Conservation (phyloP, 2,888 invertebrate genomes). For the Lampropteryx suffumata region DNA sequence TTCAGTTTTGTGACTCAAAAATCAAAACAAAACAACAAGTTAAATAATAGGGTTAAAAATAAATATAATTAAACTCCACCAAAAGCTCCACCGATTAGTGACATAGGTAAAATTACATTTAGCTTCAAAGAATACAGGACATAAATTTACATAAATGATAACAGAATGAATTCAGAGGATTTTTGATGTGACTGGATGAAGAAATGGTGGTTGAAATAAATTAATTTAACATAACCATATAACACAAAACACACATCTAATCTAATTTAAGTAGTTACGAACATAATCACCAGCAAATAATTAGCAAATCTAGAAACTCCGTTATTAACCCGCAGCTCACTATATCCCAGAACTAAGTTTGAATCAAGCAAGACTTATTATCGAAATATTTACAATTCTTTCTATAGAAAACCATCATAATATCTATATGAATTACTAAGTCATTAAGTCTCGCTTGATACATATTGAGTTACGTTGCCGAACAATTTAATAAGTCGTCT, state of each 20-base stretch:
- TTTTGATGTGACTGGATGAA: slow-evolving; percentile 14
- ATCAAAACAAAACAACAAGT: slow-evolving; percentile 16
- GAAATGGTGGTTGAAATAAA: slow-evolving; percentile 23
- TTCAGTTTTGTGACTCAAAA: slow-evolving; percentile 23
- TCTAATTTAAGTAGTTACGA: no score
- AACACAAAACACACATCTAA: neutral
- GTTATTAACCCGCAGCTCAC: no score
- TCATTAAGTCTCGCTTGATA: no score
- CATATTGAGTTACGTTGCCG: no score
- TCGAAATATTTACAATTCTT: no score
- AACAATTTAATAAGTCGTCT: no score
- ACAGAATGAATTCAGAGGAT: slow-evolving; percentile 9
- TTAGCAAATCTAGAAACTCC: no score
- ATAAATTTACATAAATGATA: neutral
- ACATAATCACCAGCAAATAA: no score
- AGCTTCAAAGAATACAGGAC: neutral
- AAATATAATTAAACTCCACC: slow-evolving; percentile 26
- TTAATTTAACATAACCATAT: slow-evolving; percentile 3
- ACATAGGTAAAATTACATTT: slow-evolving; percentile 4
- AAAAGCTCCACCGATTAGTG: slow-evolving; percentile 28
- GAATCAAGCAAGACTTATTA: no score
- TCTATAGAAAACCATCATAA: no score
- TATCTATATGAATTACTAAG: no score
- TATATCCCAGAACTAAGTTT: no score
- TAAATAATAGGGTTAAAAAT: neutral